Evolutionary conservation across 2,797 vertebrate species (phyloP).

Genomic region (Hippoglossus hippoglossus): DNA sequence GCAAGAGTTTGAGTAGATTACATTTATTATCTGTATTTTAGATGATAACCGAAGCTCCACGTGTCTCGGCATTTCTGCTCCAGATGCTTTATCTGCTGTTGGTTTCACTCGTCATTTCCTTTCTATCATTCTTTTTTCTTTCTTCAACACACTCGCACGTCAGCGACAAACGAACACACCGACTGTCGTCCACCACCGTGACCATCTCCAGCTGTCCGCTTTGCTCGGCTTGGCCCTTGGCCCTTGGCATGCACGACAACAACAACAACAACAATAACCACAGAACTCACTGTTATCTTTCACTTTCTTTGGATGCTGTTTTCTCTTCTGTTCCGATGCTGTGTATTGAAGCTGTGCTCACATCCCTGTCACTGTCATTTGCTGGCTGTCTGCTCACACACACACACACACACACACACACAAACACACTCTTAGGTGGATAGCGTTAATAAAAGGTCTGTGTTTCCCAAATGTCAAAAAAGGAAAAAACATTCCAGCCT

Average conservation of each 20-base stretch:
- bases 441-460: too few species aligned
- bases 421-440: too few species aligned
- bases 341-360: slow-evolving; percentile 75
- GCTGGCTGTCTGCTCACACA: slow-evolving; percentile 74
- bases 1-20: slow-evolving; percentile 17
- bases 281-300: slow-evolving; percentile 24
- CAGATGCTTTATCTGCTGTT: not conserved
- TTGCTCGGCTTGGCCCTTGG: slow-evolving; percentile 69
- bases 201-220: slow-evolving; percentile 56
- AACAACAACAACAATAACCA: not conserved
- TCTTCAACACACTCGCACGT: not conserved
- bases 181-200: slow-evolving; percentile 13
- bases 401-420: not conserved
- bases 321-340: slow-evolving; percentile 26
- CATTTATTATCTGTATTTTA: slow-evolving; percentile 52
- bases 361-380: slow-evolving; percentile 91
- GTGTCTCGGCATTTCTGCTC: slow-evolving; percentile 13
- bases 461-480: not conserved
- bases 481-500: not conserved
- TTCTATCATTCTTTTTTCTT: not conserved
- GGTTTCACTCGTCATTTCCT: not conserved
- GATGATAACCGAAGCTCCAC: slow-evolving; percentile 21
- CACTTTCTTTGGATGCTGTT: slow-evolving; percentile 59
- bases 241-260: slow-evolving; percentile 49
- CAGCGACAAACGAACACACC: not conserved